Percentiles rank a stretch among this genome's conserved stretches.
These are phyloP conservation scores for Vulpes lagopus DNA, from an alignment of 2,113 vertebrate species.

Conservation along the genomic window DNA sequence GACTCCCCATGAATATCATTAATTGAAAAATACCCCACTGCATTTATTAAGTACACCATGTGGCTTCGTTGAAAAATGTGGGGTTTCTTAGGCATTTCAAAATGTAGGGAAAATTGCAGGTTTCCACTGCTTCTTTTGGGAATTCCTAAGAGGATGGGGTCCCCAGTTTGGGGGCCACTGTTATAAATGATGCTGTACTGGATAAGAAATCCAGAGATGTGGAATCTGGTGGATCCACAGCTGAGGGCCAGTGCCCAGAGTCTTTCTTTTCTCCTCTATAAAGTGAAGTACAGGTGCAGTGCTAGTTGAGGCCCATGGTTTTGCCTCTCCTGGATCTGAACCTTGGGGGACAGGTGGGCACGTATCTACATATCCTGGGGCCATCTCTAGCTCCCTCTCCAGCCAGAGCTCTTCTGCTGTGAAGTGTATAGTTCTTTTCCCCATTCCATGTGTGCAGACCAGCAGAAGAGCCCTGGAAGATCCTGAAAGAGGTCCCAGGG, in stretches of 20 bases:
- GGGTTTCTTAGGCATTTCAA: background rate
- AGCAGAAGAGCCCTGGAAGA: background rate
- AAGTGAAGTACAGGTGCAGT: background rate
- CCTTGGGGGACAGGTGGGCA: background rate
- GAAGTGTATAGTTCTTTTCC: background rate
- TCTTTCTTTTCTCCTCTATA: background rate
- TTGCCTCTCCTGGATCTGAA: background rate
- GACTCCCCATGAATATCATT: background rate
- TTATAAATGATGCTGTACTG: too few relatives aligned
- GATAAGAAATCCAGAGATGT: background rate
- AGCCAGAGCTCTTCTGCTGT: background rate
- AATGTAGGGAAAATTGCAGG: background rate
- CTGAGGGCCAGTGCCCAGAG: background rate
- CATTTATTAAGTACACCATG: background rate
- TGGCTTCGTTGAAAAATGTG: background rate
- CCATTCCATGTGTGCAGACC: background rate
- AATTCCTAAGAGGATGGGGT: background rate
- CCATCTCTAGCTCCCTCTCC: too few relatives aligned
- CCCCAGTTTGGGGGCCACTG: background rate
- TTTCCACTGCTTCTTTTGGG: background rate
- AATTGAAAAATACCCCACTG: conserved; percentile 25
- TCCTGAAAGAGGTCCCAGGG: background rate
- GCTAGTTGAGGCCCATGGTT: accelerated
- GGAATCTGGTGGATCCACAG: accelerated
- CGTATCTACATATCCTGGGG: too few relatives aligned